phyloP scores from a whole-genome alignment of 2,888 invertebrate genomes.

The Leptinotarsa juncta region DNA sequence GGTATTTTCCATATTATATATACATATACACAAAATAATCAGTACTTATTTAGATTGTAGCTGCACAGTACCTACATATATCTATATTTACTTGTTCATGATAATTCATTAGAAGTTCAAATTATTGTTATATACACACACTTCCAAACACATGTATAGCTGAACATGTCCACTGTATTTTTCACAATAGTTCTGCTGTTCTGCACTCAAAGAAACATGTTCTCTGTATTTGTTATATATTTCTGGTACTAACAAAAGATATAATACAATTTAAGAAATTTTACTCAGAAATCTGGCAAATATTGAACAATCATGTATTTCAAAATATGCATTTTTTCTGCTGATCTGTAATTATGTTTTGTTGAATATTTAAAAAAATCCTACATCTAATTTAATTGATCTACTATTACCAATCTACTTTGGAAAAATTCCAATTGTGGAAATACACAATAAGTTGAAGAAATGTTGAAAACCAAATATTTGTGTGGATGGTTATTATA shows the following conservation, averaged over 20 bases:
- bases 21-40: constrained; percentile 44
- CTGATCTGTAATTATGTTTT: too few species aligned
- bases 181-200: constrained; percentile 60
- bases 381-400: too few species aligned
- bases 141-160: constrained; percentile 53
- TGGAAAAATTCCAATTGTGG: too few species aligned
- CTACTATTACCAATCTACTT: too few species aligned
- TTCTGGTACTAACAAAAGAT: neutral
- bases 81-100: constrained; percentile 60
- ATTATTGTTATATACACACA: constrained; percentile 57
- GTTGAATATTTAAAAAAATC: too few species aligned
- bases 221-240: neutral
- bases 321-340: too few species aligned
- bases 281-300: neutral
- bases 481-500: too few species aligned
- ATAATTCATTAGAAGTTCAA: constrained; percentile 57
- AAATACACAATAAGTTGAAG: too few species aligned
- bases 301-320: neutral
- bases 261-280: neutral
- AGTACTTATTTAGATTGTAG: constrained; percentile 52
- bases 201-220: constrained; percentile 24
- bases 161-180: constrained; percentile 52
- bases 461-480: too few species aligned
- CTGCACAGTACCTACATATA: constrained; percentile 57
- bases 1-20: neutral